phyloP scores from a whole-genome alignment of 2,113 vertebrate species.

The Epinephelus lanceolatus region DNA sequence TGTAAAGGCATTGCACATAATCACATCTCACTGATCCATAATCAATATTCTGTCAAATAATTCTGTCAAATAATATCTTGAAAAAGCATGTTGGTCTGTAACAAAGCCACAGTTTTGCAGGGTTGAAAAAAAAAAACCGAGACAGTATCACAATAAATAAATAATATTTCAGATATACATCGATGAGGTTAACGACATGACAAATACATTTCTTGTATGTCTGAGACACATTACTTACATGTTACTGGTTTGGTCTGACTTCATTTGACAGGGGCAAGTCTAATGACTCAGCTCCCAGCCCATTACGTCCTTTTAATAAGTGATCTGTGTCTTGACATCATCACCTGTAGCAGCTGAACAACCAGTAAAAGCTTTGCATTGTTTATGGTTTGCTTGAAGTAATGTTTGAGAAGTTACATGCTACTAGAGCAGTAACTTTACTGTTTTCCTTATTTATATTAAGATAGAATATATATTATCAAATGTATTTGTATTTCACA shows the following conservation, averaged over 20 bases:
- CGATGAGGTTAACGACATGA: neutral
- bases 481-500: neutral
- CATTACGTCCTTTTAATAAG: neutral
- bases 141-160: neutral
- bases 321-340: slow-evolving; percentile 18
- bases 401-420: slow-evolving; percentile 9
- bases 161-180: neutral
- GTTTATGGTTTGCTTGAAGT: neutral
- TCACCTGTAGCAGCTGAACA: neutral
- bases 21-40: neutral
- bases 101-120: neutral
- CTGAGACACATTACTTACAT: slow-evolving; percentile 33
- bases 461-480: neutral
- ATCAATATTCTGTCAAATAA: neutral
- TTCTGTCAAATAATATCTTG: neutral
- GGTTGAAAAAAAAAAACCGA: too few relatives aligned
- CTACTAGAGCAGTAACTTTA: neutral
- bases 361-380: slow-evolving; percentile 44
- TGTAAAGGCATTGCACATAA: slow-evolving; percentile 32
- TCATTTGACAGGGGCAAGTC: slow-evolving; percentile 10
- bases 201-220: neutral
- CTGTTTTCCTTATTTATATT: neutral
- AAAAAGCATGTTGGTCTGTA: neutral
- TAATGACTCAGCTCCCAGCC: neutral
- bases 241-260: slow-evolving; percentile 1